A percentile compares a stretch with the other conserved stretches of the same genome.
These are phyloP conservation scores for Aldabrachelys gigantea DNA, from an alignment of 2,113 vertebrate genomes.

Conservation along the genomic window DNA sequence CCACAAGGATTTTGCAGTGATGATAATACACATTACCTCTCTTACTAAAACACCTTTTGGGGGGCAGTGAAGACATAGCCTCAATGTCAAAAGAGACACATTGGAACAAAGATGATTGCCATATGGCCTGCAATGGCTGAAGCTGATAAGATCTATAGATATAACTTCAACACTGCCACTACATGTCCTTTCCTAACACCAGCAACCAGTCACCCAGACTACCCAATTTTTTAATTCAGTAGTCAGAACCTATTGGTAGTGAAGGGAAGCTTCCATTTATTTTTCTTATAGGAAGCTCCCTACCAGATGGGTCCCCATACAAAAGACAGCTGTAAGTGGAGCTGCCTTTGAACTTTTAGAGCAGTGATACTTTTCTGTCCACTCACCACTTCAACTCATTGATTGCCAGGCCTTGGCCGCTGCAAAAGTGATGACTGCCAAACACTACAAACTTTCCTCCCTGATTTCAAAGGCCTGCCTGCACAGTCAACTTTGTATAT, in stretches of 20 bases:
- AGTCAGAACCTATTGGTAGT: background rate
- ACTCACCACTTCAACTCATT: conserved; percentile 1
- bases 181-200: too few relatives aligned
- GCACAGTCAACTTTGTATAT: background rate
- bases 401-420: background rate
- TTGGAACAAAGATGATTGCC: too few relatives aligned
- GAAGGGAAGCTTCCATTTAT: background rate
- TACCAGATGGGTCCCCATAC: background rate
- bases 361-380: background rate
- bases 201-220: background rate
- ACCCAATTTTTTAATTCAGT: background rate
- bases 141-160: too few relatives aligned
- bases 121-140: too few relatives aligned
- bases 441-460: background rate
- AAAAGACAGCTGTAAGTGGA: background rate
- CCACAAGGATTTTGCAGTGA: too few relatives aligned
- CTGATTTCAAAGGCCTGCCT: background rate
- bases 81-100: too few relatives aligned
- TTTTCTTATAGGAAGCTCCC: background rate
- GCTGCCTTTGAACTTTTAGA: background rate
- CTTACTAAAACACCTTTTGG: too few relatives aligned
- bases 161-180: too few relatives aligned
- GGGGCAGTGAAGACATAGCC: too few relatives aligned
- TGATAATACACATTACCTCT: too few relatives aligned
- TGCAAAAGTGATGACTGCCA: conserved; percentile 16